phyloP scores from a whole-genome alignment of 2,113 vertebrate genomes.

The Pagrus major region DNA sequence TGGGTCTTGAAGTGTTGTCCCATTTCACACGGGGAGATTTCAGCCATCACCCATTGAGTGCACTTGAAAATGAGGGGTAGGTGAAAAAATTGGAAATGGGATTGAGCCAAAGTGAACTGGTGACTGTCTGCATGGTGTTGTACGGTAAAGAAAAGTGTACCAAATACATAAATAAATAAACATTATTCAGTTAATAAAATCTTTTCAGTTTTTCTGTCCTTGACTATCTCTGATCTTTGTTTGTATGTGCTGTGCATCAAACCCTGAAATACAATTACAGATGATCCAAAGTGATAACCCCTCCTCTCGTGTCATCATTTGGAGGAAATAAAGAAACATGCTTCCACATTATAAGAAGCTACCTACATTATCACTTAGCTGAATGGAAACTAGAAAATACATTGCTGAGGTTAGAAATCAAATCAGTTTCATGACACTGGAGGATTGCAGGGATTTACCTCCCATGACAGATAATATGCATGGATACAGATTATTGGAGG shows the following conservation, averaged over 20 bases:
- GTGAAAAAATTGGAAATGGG: no score
- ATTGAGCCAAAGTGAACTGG: no score
- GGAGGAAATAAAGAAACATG: not conserved
- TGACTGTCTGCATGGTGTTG: not conserved
- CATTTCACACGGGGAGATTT: no score
- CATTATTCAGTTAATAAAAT: not conserved
- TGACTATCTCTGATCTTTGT: not conserved
- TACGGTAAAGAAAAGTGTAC: not conserved
- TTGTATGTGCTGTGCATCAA: not conserved
- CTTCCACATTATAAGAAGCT: not conserved
- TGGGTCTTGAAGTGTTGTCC: no score
- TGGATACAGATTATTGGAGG: slow-evolving; percentile 20
- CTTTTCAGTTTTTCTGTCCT: not conserved
- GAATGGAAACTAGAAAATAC: slow-evolving; percentile 2
- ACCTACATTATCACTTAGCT: slow-evolving; percentile 9
- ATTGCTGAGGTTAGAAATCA: slow-evolving; percentile 4
- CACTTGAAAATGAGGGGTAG: no score
- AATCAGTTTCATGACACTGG: slow-evolving; percentile 24
- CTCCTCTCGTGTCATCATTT: not conserved
- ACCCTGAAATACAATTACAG: slow-evolving; percentile 34
- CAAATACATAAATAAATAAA: not conserved
- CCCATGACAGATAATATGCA: slow-evolving; percentile 40
- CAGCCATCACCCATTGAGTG: no score
- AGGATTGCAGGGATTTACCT: slow-evolving; percentile 33
- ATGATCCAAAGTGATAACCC: slow-evolving; percentile 19